Percentiles rank a stretch among this genome's conserved stretches.
These are phyloP conservation scores for Leptoclinus maculatus DNA, from an alignment of 2,797 vertebrate genomes.

Conservation along the genomic window DNA sequence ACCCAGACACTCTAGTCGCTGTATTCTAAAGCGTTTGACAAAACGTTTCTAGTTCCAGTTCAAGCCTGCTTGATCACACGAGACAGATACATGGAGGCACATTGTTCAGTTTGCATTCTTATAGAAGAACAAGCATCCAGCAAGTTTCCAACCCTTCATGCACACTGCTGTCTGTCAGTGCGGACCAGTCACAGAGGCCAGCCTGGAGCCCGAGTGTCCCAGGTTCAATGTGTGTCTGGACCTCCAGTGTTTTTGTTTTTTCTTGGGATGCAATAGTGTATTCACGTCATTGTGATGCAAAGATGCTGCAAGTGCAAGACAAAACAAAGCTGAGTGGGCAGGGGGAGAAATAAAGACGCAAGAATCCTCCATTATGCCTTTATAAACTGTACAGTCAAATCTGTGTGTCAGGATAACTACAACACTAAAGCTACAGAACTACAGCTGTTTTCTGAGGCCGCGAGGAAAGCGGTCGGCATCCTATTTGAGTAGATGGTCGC, in stretches of 20 bases:
- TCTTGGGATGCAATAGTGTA: neutral
- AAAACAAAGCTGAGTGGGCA: neutral
- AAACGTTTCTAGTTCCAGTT: slow-evolving; percentile 10
- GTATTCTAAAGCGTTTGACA: neutral
- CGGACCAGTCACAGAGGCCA: neutral
- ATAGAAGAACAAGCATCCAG: no score
- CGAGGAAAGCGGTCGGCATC: no score
- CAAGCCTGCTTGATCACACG: slow-evolving; percentile 34
- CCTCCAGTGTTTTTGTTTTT: neutral
- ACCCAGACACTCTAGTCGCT: neutral
- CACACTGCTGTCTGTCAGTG: no score
- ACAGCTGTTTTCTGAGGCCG: neutral
- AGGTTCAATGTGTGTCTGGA: neutral
- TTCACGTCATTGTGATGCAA: neutral
- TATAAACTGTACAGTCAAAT: neutral
- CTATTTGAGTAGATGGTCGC: neutral
- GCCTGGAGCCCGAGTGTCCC: neutral
- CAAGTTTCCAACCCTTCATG: no score
- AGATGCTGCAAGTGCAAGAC: neutral
- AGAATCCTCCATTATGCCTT: neutral
- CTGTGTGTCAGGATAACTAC: neutral
- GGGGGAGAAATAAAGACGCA: neutral
- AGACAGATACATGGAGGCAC: neutral
- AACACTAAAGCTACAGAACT: neutral
- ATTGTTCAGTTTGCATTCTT: no score